Percentiles rank a stretch among this genome's conserved stretches.
Conservation (phyloP, 37 sponge, comb jelly and placozoan species). For the Chondrosia reniformis region DNA sequence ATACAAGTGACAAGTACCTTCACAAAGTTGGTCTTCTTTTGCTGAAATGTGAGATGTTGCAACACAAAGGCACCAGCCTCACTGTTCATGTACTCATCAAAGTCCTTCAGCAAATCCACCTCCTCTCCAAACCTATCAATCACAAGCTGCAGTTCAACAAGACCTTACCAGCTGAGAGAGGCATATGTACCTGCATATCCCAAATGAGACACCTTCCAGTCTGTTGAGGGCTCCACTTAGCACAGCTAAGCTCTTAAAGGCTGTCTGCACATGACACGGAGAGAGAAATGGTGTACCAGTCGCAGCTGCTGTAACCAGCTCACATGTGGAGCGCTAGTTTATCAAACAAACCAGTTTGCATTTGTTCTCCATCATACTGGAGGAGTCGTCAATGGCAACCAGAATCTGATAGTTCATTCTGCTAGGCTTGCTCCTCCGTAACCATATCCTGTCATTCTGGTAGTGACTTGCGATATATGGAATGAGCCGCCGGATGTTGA, state of each 20-base stretch:
- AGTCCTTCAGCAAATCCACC: conserved; percentile 58
- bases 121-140: conserved; percentile 67
- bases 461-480: conserved; percentile 97
- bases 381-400: conserved; percentile 91
- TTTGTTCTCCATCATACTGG: conserved; percentile 77
- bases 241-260: conserved; percentile 87
- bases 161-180: not conserved
- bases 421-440: conserved; percentile 83
- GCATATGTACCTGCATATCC: conserved; percentile 46
- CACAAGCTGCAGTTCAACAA: conserved; percentile 5
- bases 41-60: conserved; percentile 67
- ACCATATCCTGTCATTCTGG: conserved; percentile 95
- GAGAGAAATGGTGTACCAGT: no score
- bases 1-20: conserved; percentile 69
- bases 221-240: conserved; percentile 79
- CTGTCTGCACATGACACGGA: no score
- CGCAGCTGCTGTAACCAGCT: no score
- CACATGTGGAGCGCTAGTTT: no score
- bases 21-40: conserved; percentile 73
- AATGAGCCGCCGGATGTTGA: conserved; percentile 92
- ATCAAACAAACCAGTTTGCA: conserved; percentile 52
- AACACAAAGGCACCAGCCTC: conserved; percentile 58
- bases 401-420: conserved; percentile 88
- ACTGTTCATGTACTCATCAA: conserved; percentile 71
- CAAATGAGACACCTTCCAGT: conserved; percentile 85